Evolutionary conservation across 2,888 invertebrate species (phyloP), one percentile per base, ranked within the genome.

Genomic region (Hydraecia micacea): DNA sequence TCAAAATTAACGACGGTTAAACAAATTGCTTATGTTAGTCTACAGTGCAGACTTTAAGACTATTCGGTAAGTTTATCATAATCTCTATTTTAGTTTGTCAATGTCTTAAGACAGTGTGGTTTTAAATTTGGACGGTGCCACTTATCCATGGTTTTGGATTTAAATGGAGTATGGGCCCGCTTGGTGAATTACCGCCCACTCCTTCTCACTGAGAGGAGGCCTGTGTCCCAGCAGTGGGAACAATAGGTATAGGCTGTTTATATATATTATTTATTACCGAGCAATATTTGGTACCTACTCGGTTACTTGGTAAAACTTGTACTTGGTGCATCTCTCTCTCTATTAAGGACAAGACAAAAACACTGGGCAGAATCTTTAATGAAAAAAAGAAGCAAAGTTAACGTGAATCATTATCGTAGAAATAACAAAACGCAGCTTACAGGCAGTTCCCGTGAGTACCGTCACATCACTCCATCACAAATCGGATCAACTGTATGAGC

Each of bases 21-120:
- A 88, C 88, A 89, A 89, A 89, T 89, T 89, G 84, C 82, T 88
- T 81, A 85, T 85, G 85, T 88, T 80, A 77, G 68, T 65, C 62
- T 74, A 7, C 8, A 69, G 79, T 69, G 46, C n/a, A 75, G 69
- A 82, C 71, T 82, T 52, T 66, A 73, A 73, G 67, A 82, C 70
- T 71, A 85, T 85, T 87, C 72, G 28, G 42, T 74, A 81, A 81
- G 77, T 80, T 88, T 58, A 36, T 83, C 46, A 60, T 79, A 80
- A 86, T 85, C 77, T 81, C 15, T 55, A 58, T 28, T 80, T 77
- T 84, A 86, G 78, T 82, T 84, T 75, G 69, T 79, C 80, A 75
- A 62, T 79, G 77, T 80, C 63, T 77, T 68, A 21, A 60, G 60
- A 76, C 49, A 79, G 52, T 66, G 62, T 69, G 46, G 28, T 15